Evolutionary conservation across 2,888 invertebrate species (phyloP).

Genomic region (Idaea biselata): DNA sequence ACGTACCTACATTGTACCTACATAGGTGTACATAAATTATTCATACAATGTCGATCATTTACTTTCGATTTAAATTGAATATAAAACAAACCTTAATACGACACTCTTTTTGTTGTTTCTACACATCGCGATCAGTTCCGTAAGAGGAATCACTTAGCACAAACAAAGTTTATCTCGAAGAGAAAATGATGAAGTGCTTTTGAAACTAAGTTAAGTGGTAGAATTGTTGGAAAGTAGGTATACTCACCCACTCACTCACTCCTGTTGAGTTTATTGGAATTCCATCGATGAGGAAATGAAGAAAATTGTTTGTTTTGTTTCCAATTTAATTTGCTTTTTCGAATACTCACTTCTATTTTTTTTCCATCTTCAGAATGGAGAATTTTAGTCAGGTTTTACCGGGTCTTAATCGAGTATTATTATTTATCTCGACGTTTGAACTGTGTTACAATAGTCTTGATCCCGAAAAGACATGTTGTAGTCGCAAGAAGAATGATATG

Average conservation of each 20-base stretch:
- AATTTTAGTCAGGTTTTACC: background rate
- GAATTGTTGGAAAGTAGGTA: conserved; percentile 13
- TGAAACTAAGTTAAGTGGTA: conserved; percentile 33
- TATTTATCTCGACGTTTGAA: too few species aligned
- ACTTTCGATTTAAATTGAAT: background rate
- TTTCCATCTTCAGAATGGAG: background rate
- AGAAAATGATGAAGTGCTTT: conserved; percentile 38
- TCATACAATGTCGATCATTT: background rate
- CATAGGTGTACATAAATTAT: background rate
- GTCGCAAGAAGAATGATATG: too few species aligned
- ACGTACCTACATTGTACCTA: too few species aligned
- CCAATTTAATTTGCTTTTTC: background rate
- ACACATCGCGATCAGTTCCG: background rate
- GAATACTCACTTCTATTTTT: background rate
- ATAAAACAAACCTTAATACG: conserved; percentile 10
- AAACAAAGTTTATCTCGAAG: conserved; percentile 25
- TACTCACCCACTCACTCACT: background rate
- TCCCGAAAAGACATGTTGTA: too few species aligned
- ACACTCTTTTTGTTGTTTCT: conserved; percentile 7
- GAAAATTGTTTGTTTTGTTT: conserved; percentile 2
- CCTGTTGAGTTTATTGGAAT: background rate
- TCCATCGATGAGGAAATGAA: background rate
- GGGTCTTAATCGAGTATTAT: too few species aligned
- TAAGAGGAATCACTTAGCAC: conserved; percentile 30
- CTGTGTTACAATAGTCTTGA: too few species aligned